Evolutionary conservation across 2,113 vertebrate species (phyloP).

Genomic region (Nesogale talazaci): DNA sequence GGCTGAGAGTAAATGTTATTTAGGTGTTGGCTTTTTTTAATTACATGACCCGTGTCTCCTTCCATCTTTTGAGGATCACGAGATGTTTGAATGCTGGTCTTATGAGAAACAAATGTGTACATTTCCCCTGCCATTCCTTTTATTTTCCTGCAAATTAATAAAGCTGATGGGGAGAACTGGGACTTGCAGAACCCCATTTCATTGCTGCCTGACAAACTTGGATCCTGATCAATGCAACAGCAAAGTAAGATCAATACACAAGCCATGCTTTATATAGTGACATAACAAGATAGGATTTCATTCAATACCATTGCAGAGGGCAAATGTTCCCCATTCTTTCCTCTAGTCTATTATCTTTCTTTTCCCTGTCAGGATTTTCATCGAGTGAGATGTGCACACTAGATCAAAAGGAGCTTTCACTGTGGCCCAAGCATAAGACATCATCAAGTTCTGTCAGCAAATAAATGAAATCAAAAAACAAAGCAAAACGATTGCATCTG

Average conservation of each 20-base stretch:
- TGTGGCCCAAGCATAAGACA: neutral
- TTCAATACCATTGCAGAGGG: neutral
- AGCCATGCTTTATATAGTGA: conserved; percentile 48
- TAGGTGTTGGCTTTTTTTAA: neutral
- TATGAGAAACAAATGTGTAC: neutral
- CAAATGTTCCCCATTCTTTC: neutral
- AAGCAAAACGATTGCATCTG: conserved; percentile 27
- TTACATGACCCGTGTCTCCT: neutral
- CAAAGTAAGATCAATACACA: conserved; percentile 48
- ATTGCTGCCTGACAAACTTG: neutral
- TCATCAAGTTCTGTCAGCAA: conserved; percentile 3
- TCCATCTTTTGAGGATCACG: neutral
- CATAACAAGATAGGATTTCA: conserved; percentile 46
- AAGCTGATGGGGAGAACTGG: neutral
- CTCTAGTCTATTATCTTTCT: conserved; percentile 33
- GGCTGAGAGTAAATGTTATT: neutral
- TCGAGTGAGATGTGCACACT: neutral
- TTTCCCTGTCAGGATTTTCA: conserved; percentile 31
- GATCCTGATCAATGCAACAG: conserved; percentile 44
- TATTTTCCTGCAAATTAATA: conserved; percentile 46
- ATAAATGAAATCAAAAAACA: conserved; percentile 23
- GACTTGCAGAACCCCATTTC: conserved; percentile 17
- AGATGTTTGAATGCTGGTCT: neutral
- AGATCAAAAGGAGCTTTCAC: conserved; percentile 42
- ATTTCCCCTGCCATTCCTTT: neutral